Evolutionary conservation across 2,888 invertebrate genomes (phyloP).

Genomic region (Agrypnus murinus): DNA sequence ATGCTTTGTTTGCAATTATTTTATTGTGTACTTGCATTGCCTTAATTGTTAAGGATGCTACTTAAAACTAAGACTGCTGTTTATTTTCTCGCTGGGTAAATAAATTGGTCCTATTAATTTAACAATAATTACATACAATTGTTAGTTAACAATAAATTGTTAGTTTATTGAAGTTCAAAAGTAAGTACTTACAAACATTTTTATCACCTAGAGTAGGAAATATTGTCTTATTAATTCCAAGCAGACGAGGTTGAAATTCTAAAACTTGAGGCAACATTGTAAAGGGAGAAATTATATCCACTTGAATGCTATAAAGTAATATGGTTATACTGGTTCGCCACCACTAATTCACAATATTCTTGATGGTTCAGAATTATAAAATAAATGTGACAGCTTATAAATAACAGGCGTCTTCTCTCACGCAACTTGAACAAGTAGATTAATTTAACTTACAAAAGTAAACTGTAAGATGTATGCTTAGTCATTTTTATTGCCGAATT

Average conservation of each 20-base stretch:
- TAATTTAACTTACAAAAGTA: constrained; percentile 29
- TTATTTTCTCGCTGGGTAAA: too few species aligned
- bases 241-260: too few species aligned
- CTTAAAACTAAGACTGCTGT: too few species aligned
- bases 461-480: constrained; percentile 25
- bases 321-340: constrained; percentile 1
- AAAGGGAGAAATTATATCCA: constrained; percentile 7
- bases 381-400: constrained; percentile 25
- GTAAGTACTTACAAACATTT: too few species aligned
- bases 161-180: too few species aligned
- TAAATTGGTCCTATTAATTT: too few species aligned
- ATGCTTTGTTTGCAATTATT: too few species aligned
- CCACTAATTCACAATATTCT: constrained; percentile 7
- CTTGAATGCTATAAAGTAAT: constrained; percentile 2
- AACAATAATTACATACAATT: too few species aligned
- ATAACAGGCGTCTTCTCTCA: constrained; percentile 20
- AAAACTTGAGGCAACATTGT: too few species aligned
- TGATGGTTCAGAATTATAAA: constrained; percentile 26
- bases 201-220: background rate
- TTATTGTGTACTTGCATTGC: too few species aligned
- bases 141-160: too few species aligned
- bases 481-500: constrained; percentile 21
- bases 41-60: too few species aligned
- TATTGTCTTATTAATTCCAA: background rate
- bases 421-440: constrained; percentile 24